Evolutionary conservation across 2,888 invertebrate species (phyloP).

Genomic region (Rhamnusium bicolor): DNA sequence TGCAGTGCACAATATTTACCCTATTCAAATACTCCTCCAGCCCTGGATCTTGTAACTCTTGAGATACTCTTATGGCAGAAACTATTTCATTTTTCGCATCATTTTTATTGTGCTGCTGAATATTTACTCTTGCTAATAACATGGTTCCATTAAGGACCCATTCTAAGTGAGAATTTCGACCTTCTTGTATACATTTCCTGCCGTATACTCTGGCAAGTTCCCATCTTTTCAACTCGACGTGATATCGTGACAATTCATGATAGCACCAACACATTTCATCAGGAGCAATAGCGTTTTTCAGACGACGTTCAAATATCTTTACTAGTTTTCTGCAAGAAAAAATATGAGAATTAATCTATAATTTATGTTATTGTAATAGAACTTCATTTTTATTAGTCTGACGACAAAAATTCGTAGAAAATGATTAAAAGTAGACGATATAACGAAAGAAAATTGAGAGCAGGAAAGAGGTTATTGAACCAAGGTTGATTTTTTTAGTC

Average conservation of each 20-base stretch:
- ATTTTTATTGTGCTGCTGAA: constrained; percentile 70
- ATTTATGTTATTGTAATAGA: no score
- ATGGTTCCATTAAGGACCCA: constrained; percentile 71
- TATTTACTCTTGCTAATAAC: constrained; percentile 69
- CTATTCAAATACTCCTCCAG: constrained; percentile 64
- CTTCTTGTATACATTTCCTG: constrained; percentile 66
- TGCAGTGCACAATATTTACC: no score
- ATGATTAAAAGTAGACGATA: no score
- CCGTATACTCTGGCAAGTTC: constrained; percentile 70
- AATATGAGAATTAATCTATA: no score
- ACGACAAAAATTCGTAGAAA: no score
- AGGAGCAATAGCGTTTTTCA: constrained; percentile 60
- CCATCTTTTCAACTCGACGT: constrained; percentile 67
- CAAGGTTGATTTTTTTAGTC: no score
- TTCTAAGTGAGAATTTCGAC: constrained; percentile 61
- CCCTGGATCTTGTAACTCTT: constrained; percentile 63
- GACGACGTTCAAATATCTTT: constrained; percentile 59
- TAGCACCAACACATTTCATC: constrained; percentile 72
- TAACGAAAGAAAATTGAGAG: no score
- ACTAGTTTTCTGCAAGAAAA: constrained; percentile 60
- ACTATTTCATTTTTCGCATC: constrained; percentile 70
- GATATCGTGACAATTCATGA: constrained; percentile 69
- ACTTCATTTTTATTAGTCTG: no score
- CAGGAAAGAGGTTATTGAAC: no score
- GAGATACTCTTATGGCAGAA: constrained; percentile 62